These are phyloP conservation scores for Cryptosula pallasiana DNA, from an alignment of 2,888 invertebrate species.

Conservation along the genomic window DNA sequence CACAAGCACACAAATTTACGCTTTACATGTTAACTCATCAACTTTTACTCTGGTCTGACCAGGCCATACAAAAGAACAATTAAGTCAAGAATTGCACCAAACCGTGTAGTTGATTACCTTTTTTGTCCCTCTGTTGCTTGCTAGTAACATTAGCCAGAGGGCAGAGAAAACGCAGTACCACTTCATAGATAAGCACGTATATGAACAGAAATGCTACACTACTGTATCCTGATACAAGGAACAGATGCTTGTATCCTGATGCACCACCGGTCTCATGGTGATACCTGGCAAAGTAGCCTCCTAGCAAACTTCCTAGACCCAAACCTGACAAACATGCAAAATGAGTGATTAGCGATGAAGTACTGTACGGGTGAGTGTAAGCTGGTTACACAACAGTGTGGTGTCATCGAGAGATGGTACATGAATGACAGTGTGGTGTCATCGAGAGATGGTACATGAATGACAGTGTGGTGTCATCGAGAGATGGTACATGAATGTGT, in stretches of 20 bases:
- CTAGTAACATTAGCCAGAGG: no score
- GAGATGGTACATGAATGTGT: neutral
- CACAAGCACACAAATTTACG: no score
- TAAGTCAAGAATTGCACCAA: no score
- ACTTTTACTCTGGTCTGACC: no score
- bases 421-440: neutral
- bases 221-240: neutral
- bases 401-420: neutral
- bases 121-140: no score
- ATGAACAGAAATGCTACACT: neutral
- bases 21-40: no score
- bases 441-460: neutral
- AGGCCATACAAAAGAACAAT: no score
- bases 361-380: no score
- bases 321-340: no score
- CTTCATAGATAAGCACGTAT: neutral
- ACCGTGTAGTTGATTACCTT: no score
- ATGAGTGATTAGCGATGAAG: no score
- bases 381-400: no score
- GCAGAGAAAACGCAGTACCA: neutral
- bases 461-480: neutral
- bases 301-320: conserved; percentile 6
- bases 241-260: neutral
- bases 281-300: neutral
- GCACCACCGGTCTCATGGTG: neutral